A percentile compares a stretch with the other conserved stretches of the same genome.
phyloP scores from a whole-genome alignment of 1,140 invertebrate species.

The Acromyrmex echinatior region DNA sequence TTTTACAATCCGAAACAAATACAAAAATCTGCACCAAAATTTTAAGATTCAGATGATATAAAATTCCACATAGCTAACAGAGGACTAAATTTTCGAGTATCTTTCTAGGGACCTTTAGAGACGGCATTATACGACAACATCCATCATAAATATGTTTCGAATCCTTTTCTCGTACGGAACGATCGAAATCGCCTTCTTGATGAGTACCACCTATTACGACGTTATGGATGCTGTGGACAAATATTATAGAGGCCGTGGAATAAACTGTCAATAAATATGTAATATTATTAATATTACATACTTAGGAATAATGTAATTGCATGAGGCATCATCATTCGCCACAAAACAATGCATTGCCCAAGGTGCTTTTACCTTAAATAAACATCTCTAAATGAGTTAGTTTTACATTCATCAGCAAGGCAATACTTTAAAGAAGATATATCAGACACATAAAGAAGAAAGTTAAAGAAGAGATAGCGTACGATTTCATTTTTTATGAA shows the following conservation, averaged over 20 bases:
- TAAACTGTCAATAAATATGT: background rate
- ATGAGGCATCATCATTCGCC: slow-evolving; percentile 87
- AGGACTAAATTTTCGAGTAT: background rate
- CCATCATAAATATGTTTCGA: slow-evolving; percentile 89
- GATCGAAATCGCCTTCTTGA: slow-evolving; percentile 90
- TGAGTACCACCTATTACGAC: slow-evolving; percentile 92
- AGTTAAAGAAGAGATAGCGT: background rate
- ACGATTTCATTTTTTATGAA: background rate
- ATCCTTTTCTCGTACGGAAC: slow-evolving; percentile 87
- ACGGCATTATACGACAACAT: slow-evolving; percentile 88
- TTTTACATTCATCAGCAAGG: background rate
- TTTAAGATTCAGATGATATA: too few species aligned
- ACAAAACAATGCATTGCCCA: slow-evolving; percentile 88
- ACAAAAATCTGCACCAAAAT: too few species aligned
- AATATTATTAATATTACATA: slow-evolving; percentile 79
- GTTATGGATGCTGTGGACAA: slow-evolving; percentile 87
- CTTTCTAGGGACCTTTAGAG: slow-evolving; percentile 86
- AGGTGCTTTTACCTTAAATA: slow-evolving; percentile 88
- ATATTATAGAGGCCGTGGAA: slow-evolving; percentile 6
- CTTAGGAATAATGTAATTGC: slow-evolving; percentile 93
- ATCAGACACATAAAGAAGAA: background rate
- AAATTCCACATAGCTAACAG: too few species aligned
- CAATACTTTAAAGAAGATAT: background rate
- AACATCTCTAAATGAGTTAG: background rate
- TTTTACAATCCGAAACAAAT: too few species aligned